Evolutionary conservation across 2,888 invertebrate genomes (phyloP).

Genomic region (Eremobia ochroleuca): DNA sequence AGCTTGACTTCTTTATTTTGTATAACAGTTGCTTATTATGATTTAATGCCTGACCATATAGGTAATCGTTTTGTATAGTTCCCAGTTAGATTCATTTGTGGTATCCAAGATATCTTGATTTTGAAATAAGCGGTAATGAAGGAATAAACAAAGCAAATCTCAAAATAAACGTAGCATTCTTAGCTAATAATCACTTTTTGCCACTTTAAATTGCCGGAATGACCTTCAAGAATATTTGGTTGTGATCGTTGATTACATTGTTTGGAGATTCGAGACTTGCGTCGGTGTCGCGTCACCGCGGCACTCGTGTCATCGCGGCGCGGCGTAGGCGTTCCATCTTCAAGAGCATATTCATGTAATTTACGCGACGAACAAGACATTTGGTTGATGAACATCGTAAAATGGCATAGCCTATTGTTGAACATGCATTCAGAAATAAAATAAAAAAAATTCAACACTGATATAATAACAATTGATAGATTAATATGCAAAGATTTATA

Average conservation of each 20-base stretch:
- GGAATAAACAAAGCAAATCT: slow-evolving; percentile 15
- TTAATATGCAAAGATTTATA: not conserved
- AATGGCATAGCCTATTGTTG: not conserved
- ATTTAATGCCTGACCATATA: not conserved
- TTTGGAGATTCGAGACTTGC: slow-evolving; percentile 31
- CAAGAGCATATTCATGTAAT: slow-evolving; percentile 27
- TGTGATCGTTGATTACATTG: slow-evolving; percentile 52
- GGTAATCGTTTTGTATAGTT: not conserved
- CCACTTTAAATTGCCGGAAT: slow-evolving; percentile 35
- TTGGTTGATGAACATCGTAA: not conserved
- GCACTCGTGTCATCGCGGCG: not conserved
- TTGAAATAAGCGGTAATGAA: not conserved
- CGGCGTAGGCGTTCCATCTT: slow-evolving; percentile 1
- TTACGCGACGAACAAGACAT: slow-evolving; percentile 1
- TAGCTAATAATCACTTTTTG: slow-evolving; percentile 44
- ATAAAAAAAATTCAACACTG: not conserved
- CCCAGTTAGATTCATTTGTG: not conserved
- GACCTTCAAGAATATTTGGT: slow-evolving; percentile 55
- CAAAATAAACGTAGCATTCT: slow-evolving; percentile 26
- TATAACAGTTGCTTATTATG: not conserved
- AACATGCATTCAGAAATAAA: not conserved
- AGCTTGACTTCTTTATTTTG: not conserved
- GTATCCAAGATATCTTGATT: slow-evolving; percentile 1
- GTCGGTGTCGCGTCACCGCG: slow-evolving; percentile 20
- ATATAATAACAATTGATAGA: not conserved